Evolutionary conservation across 2,797 vertebrate genomes (phyloP), one percentile per base, ranked within the genome.

Genomic region (Manis javanica): DNA sequence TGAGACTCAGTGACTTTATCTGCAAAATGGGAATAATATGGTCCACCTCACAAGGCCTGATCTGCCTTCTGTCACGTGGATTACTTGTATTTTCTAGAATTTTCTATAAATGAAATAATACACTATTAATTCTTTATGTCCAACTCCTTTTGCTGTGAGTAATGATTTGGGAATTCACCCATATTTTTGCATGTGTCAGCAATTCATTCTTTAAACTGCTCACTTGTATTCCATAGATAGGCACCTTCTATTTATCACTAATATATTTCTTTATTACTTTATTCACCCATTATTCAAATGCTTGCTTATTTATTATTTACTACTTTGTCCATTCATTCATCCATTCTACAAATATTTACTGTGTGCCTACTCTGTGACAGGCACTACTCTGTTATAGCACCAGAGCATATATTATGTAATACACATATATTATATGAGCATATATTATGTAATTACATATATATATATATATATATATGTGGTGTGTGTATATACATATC

Each of bases 1-100:
- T 89, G 96, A 98, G 92, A 96, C 90, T 97, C 97, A 89, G 16
- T 46, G 18, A 18, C 14, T 23, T 66, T 21, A 10, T 81, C 84
- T 87, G n/a, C 63, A 64, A 94, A 79, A 46, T 66, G 34, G 23
- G 29, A 92, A 88, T 59, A 71, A 1, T 34, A 14, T 19, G 10
- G 15, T 10, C 34, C 2, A 69, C 49, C 7, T 53, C 39, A 75
- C 29, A 69, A 75, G 63, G 23, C 15, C 59, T 11, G 55, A 7
- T n/a, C 46, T 72, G 66, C 39, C 81, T 14, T 71, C 61, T 77
- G 92, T 87, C 71, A 42, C 26, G 1, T 1, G 21, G 51, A 6
- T 79, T 69, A 53, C 46, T 51, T 51, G 26, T 29, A 5, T 39
- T 18, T 81, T 69, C 81, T 75, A 81, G 66, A 85, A 59, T 82